phyloP scores from a whole-genome alignment of 2,797 vertebrate genomes.

The Danionella dracula region DNA sequence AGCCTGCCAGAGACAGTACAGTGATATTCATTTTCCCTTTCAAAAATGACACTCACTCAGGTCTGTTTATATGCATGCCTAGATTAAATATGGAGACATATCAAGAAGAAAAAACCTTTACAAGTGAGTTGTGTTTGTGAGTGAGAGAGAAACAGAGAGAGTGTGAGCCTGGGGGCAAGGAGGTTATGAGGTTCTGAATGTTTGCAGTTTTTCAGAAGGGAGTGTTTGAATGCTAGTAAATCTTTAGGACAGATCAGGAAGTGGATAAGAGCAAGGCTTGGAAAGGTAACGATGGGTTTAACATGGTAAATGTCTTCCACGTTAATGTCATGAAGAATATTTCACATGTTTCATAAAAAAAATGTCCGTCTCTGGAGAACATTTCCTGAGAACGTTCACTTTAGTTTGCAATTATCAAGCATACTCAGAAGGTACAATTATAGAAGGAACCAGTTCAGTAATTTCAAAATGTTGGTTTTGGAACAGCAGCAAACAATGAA shows the following conservation, averaged over 20 bases:
- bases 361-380: too few species aligned
- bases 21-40: constrained; percentile 58
- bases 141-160: constrained; percentile 46
- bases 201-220: constrained; percentile 61
- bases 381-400: too few species aligned
- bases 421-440: too few species aligned
- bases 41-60: constrained; percentile 54
- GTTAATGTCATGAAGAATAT: constrained; percentile 57
- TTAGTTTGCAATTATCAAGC: too few species aligned
- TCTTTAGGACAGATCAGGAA: constrained; percentile 61
- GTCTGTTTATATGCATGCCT: constrained; percentile 61
- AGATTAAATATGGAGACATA: constrained; percentile 33
- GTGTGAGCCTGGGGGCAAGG: constrained; percentile 50
- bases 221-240: constrained; percentile 61
- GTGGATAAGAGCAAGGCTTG: constrained; percentile 61
- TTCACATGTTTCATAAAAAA: constrained; percentile 40
- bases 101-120: background rate
- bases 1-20: constrained; percentile 38
- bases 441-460: too few species aligned
- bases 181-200: constrained; percentile 65
- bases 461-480: too few species aligned
- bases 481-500: too few species aligned
- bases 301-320: constrained; percentile 44
- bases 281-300: constrained; percentile 60
- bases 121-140: constrained; percentile 33